Evolutionary conservation across 2,888 invertebrate species (phyloP).

Genomic region (Yponomeuta evonymella): DNA sequence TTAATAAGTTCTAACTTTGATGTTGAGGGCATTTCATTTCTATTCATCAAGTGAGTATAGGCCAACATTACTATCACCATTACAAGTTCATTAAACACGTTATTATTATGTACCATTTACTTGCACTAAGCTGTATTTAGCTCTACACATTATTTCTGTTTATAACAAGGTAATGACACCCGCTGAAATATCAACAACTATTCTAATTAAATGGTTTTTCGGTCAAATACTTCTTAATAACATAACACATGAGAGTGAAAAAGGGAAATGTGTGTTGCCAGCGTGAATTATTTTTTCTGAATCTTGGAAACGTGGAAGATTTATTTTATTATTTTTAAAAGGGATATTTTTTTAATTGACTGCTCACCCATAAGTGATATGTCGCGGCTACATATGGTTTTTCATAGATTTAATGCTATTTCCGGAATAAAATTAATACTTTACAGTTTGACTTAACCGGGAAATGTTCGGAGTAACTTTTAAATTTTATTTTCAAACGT

Average conservation of each 20-base stretch:
- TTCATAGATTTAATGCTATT: slow-evolving; percentile 15
- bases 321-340: slow-evolving; percentile 25
- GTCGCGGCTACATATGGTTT: slow-evolving; percentile 41
- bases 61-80: slow-evolving; percentile 14
- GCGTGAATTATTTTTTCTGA: slow-evolving; percentile 21
- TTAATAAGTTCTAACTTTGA: not conserved
- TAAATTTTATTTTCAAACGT: not conserved
- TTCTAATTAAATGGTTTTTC: slow-evolving; percentile 34
- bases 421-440: not conserved
- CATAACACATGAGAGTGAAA: slow-evolving; percentile 29
- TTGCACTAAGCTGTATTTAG: slow-evolving; percentile 26
- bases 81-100: slow-evolving; percentile 11
- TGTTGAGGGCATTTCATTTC: not conserved
- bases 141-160: slow-evolving; percentile 55
- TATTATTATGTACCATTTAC: not conserved
- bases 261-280: slow-evolving; percentile 45
- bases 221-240: slow-evolving; percentile 49
- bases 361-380: slow-evolving; percentile 60
- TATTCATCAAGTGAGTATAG: slow-evolving; percentile 6
- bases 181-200: slow-evolving; percentile 47
- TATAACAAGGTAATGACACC: slow-evolving; percentile 53
- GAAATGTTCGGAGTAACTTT: not conserved
- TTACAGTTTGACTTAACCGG: not conserved
- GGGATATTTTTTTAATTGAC: slow-evolving; percentile 53
- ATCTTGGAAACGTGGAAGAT: slow-evolving; percentile 33